Evolutionary conservation across 1,140 invertebrate species (phyloP), one percentile per base, ranked within the genome.

Genomic region (Aphidius ervi): DNA sequence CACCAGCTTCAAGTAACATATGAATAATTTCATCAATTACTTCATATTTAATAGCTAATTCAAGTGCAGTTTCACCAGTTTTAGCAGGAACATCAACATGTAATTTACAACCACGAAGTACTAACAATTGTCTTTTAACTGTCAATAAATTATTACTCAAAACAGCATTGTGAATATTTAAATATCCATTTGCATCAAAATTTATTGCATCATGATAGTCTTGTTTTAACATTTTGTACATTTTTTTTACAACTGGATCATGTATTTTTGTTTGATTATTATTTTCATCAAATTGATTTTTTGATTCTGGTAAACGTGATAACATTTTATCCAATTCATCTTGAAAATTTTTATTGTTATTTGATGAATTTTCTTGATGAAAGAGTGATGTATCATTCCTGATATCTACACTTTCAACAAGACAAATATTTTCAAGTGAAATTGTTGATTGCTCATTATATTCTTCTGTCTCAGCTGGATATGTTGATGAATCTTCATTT

Each of bases 161-260:
- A 53, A 64, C 60, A 9, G 65, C 65, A 20, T 47, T 57, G 42
- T 66, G 65, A 57, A 66, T 62, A 42, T 43, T 57, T 10, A 66
- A 55, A 16, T 60, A 40, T 31, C 65, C 65, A 50, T 66, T 54
- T 8, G 60, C 53, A 23, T 66, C 65, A 37, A 49, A 64, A 40
- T 53, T 46, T 9, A 50, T 60, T 4, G 6, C 43, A 60, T 40
- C 61, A 3, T 50, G 10, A n/a, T 64, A 64, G 53, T 66, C 65
- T 40, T 54, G 41, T 37, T 60, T 9, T 39, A 66, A 50, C 23
- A 61, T 46, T 6, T 23, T 42, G 42, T 62, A 57, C 5, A 63
- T n/a, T 10, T 58, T 45, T 37, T 53, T 31, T 20, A 20, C 41
- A 5, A 58, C 6, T 6, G 60, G 56, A 58, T 57, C 10, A 4